Percentiles rank a stretch among this genome's conserved stretches.
Conservation (phyloP, 2,888 invertebrate species). For the Siphlonurus alternatus region DNA sequence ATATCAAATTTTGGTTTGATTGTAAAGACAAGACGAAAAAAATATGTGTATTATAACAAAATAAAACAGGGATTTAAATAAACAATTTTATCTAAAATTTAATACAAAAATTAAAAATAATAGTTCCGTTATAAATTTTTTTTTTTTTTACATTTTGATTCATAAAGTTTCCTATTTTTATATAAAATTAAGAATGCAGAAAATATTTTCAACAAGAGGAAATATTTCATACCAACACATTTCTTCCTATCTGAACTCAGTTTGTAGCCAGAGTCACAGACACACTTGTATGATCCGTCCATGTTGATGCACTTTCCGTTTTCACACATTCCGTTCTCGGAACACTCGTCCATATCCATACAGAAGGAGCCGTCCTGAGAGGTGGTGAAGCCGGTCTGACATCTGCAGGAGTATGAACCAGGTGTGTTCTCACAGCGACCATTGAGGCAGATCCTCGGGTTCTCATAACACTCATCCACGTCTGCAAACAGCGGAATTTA, state of each 20-base stretch:
- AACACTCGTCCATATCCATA: slow-evolving; percentile 42
- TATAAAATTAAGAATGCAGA: too few species aligned
- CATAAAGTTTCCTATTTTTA: too few species aligned
- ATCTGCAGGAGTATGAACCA: slow-evolving; percentile 65
- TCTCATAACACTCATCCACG: slow-evolving; percentile 49
- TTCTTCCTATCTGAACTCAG: slow-evolving; percentile 42
- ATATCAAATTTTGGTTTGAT: too few species aligned
- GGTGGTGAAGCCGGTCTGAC: slow-evolving; percentile 59
- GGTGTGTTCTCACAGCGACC: slow-evolving; percentile 64
- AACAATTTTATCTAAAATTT: too few species aligned
- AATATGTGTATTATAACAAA: too few species aligned
- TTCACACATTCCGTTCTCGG: slow-evolving; percentile 28
- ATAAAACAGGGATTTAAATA: too few species aligned
- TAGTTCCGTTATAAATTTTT: too few species aligned
- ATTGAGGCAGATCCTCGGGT: slow-evolving; percentile 56
- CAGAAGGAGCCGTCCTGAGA: slow-evolving; percentile 50
- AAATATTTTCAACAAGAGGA: too few species aligned
- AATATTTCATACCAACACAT: slow-evolving; percentile 45
- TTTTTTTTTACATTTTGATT: too few species aligned
- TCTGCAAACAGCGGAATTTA: slow-evolving; percentile 26
- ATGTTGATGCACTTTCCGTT: slow-evolving; percentile 53
- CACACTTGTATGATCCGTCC: slow-evolving; percentile 49
- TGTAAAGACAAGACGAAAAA: too few species aligned
- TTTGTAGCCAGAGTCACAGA: slow-evolving; percentile 48
- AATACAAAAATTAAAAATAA: too few species aligned